phyloP scores from a whole-genome alignment of 30 jellyfish, hydroid and myxozoan genomes.

The Sanderia malayensis region DNA sequence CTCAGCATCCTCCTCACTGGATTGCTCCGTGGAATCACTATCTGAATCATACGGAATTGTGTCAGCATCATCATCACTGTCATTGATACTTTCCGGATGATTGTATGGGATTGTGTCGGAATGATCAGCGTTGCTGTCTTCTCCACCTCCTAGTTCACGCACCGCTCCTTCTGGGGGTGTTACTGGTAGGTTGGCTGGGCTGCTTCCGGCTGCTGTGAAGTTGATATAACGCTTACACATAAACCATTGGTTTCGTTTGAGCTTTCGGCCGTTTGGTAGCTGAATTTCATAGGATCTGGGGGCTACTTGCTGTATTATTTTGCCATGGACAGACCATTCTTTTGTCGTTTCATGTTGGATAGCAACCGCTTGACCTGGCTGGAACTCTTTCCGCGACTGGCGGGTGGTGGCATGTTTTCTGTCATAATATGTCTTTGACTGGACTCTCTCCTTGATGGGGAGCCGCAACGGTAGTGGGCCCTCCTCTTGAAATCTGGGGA shows the following conservation, averaged over 20 bases:
- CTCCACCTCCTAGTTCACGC: too few relatives aligned
- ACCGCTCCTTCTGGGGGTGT: too few relatives aligned
- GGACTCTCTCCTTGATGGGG: not conserved
- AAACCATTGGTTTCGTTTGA: conserved; percentile 36
- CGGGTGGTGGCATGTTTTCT: not conserved
- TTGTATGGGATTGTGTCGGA: too few relatives aligned
- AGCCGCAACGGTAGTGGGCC: conserved; percentile 1
- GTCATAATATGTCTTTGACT: conserved; percentile 17
- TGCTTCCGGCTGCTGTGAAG: conserved; percentile 26
- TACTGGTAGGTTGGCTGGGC: too few relatives aligned
- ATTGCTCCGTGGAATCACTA: too few relatives aligned
- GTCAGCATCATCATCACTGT: too few relatives aligned
- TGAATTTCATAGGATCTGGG: conserved; percentile 45
- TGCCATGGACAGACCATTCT: conserved; percentile 49
- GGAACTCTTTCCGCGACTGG: conserved; percentile 28
- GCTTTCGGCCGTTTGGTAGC: conserved; percentile 21
- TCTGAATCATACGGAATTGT: not conserved
- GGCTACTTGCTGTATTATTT: conserved; percentile 22
- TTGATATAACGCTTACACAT: conserved; percentile 29
- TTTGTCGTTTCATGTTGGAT: conserved; percentile 33
- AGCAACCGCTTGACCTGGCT: conserved; percentile 48
- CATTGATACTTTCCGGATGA: too few relatives aligned
- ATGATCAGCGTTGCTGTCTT: too few relatives aligned
- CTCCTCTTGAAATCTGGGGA: conserved; percentile 33
- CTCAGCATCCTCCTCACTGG: not conserved